Base-by-base conservation (phyloP, 2,888 invertebrate species). In the Villa cingulata region DNA sequence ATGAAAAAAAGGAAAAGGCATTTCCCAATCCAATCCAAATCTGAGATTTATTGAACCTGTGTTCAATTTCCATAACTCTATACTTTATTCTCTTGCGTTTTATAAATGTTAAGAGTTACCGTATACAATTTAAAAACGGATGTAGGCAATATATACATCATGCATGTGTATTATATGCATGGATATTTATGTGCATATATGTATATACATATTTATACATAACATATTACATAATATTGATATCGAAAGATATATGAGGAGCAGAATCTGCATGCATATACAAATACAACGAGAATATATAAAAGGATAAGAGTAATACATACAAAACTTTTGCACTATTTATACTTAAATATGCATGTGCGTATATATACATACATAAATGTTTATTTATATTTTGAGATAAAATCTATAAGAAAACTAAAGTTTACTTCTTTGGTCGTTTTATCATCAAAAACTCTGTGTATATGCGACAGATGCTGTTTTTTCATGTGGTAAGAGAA, bases 41-140 rank as follows among this genome's bases (percentile, higher is more conserved):
- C 46, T 34, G 37, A 46, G 46, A 46, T 46, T 46, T 46, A 46
- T 46, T 46, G 46, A 46, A 46, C 36, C 36, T 46, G 41, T 46
- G 29, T 32, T 32, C 29, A 12, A 32, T 32, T 32, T 12, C 4
- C 3, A 32, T 3, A 32, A 32, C 12, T 32, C 29, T 32, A 4
- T 23, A 23, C 23, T 23, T 23, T 23, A 23, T 23, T 23, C 23
- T 23, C 12, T 32, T 32, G 12, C 29, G 12, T 32, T 32, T 32
- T 32, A 32, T 32, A 32, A 32, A 32, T 32, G 29, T 32, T 32
- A 32, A 32, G 12, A 32, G 29, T 32, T 32, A 1, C 29, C 12
- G 29, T 32, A 12, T 32, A 10, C 27, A 32, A 12, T 32, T 32
- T 32, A 14, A 32, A n/a, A 32, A 32, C 29, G 29, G 29, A 32